Percentiles rank a stretch among this genome's conserved stretches.
Conservation (phyloP, 2,113 vertebrate species). For the Phrynocephalus versicolor region DNA sequence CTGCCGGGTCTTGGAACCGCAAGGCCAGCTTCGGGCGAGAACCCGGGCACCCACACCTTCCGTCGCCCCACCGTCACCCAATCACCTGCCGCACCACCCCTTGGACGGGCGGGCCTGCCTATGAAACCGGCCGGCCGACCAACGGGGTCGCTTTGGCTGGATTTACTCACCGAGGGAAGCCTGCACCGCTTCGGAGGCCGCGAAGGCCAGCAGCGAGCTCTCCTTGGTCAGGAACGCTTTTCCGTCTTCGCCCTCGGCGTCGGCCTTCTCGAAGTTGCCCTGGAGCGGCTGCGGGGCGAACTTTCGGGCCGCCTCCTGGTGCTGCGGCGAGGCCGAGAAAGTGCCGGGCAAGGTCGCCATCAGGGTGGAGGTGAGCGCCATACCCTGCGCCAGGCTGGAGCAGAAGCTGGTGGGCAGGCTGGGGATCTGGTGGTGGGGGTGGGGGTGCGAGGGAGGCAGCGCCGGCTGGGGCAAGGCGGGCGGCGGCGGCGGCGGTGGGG, state of each 20-base stretch:
- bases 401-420: slow-evolving; percentile 89
- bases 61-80: too few relatives aligned
- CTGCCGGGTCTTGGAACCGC: not conserved
- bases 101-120: too few relatives aligned
- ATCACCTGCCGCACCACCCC: too few relatives aligned
- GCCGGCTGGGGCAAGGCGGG: slow-evolving; percentile 77
- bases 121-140: too few relatives aligned
- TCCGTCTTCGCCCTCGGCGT: slow-evolving; percentile 83
- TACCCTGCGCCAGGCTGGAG: slow-evolving; percentile 90
- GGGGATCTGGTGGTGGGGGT: slow-evolving; percentile 88
- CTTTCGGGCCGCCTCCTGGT: slow-evolving; percentile 88
- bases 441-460: slow-evolving; percentile 80
- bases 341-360: slow-evolving; percentile 94
- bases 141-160: not conserved
- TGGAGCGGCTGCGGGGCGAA: slow-evolving; percentile 83
- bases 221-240: slow-evolving; percentile 87
- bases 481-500: slow-evolving; percentile 82
- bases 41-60: too few relatives aligned
- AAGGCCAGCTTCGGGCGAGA: not conserved
- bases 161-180: slow-evolving; percentile 83
- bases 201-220: slow-evolving; percentile 79
- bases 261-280: slow-evolving; percentile 84
- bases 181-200: slow-evolving; percentile 83
- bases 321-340: slow-evolving; percentile 84
- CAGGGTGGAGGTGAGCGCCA: slow-evolving; percentile 94